Base-by-base conservation (phyloP, 2,888 invertebrate species). In the Microctonus aethiopoides region DNA sequence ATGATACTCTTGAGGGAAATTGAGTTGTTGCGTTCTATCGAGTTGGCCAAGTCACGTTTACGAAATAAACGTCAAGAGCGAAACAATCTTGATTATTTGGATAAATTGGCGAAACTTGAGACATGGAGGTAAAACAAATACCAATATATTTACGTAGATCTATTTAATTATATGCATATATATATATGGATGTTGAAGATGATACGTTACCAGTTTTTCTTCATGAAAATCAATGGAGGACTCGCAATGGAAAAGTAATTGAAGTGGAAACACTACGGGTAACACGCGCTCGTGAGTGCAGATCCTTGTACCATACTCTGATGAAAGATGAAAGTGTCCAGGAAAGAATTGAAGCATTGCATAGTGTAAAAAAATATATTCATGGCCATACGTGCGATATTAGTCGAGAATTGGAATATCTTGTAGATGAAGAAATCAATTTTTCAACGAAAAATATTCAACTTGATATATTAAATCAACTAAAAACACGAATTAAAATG, bases 191-290 rank as follows among this genome's bases (percentile, higher is more conserved):
- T 61, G n/a, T 34, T 39, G 24, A 34, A 11, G 29, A 57, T 57
- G 11, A 46, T 41, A 60, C 26, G 22, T 56, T 22, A 46, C 22
- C 26, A 32, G 39, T 70, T 51, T 54, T 67, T 52, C 39, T 67
- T 16, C 67, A 36, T 57, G 39, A 61, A 32, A 72, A 64, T 34
- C 34, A 22, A 61, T 94, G 94, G 93, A 90, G 90, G 72, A 91
- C 92, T 46, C 91, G 91, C 76, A 92, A 92, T 80, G 92, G 93
- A 51, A 88, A 88, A 61, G 67, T 64, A 39, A 74, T 76, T 56
- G 71, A 70, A n/a, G 76, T 95, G 92, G 95, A 96, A 78, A 93
- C 95, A 0, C 84, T 94, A 56, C 92, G 93, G 82, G 93, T 93
- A 13, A 93, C 95, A 80, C 90, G 92, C 77, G 95, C 94, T 5